Evolutionary conservation across 2,113 vertebrate species (phyloP).

Genomic region (Nothoprocta pentlandii): DNA sequence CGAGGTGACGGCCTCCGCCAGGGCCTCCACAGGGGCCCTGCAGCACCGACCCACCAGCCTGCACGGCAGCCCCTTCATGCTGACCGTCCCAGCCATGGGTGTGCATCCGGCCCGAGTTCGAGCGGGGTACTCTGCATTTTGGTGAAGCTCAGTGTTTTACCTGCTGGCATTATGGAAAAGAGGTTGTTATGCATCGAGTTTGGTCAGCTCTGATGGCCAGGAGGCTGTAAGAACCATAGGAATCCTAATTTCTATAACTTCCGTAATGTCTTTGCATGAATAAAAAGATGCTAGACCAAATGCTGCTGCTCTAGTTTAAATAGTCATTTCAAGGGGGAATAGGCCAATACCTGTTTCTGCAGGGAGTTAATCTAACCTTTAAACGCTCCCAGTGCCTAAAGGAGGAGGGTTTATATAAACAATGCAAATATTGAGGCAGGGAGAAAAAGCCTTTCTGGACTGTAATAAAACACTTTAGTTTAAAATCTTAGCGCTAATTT

Average conservation of each 20-base stretch:
- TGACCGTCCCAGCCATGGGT: too few relatives aligned
- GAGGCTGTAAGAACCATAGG: neutral
- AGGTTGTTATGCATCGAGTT: neutral
- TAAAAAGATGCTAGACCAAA: neutral
- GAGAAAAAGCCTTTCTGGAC: neutral
- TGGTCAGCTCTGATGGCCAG: neutral
- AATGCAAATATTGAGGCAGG: accelerated
- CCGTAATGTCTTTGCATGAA: neutral
- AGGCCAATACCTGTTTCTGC: neutral
- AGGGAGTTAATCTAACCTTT: neutral
- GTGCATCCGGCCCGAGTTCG: neutral
- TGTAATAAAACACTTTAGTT: neutral
- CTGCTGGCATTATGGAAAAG: neutral
- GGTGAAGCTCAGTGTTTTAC: neutral
- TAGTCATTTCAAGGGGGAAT: neutral
- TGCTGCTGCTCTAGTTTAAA: neutral
- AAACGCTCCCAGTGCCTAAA: neutral
- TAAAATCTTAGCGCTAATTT: neutral
- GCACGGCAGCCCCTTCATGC: too few relatives aligned
- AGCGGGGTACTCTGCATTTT: neutral
- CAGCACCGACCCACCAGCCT: too few relatives aligned
- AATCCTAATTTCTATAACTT: neutral
- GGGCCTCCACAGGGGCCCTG: too few relatives aligned
- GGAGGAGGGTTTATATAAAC: neutral
- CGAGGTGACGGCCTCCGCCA: too few relatives aligned